Percentiles rank a stretch among this genome's conserved stretches.
These are phyloP conservation scores for Cyanoliseus patagonus DNA, from an alignment of 2,113 vertebrate genomes.

Conservation along the genomic window DNA sequence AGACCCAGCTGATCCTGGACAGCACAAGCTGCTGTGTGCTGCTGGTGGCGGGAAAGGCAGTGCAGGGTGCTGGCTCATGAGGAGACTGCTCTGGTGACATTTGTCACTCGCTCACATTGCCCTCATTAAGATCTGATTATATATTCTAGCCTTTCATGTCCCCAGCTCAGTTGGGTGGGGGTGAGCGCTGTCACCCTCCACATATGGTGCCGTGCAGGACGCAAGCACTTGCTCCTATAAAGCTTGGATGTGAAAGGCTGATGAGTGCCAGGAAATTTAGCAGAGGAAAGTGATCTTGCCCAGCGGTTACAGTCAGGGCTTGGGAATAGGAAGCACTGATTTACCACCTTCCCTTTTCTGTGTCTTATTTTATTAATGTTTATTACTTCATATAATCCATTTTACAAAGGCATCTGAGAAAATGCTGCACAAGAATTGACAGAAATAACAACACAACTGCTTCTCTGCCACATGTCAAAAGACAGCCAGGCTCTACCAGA, in stretches of 20 bases:
- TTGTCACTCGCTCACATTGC: accelerated
- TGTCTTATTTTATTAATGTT: not conserved
- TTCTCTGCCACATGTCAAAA: not conserved
- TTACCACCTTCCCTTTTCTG: not conserved
- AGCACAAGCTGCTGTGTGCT: not conserved
- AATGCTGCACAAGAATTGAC: not conserved
- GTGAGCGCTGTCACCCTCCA: not conserved
- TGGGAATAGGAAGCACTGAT: not conserved
- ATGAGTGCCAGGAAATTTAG: not conserved
- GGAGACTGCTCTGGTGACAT: not conserved
- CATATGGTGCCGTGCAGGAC: not conserved
- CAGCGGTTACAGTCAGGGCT: not conserved
- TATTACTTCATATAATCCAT: not conserved
- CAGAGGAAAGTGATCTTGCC: not conserved
- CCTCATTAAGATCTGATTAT: accelerated
- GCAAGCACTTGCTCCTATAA: not conserved
- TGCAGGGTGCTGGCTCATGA: not conserved
- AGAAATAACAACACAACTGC: not conserved
- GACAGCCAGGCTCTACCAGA: not conserved
- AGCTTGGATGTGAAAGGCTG: not conserved
- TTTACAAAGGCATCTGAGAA: not conserved
- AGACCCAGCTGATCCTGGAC: not conserved
- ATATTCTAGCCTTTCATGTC: not conserved
- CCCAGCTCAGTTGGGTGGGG: not conserved
- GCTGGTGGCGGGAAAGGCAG: accelerated